Base-by-base conservation (phyloP, 2,113 vertebrate genomes). In the Coregonus clupeaformis region DNA sequence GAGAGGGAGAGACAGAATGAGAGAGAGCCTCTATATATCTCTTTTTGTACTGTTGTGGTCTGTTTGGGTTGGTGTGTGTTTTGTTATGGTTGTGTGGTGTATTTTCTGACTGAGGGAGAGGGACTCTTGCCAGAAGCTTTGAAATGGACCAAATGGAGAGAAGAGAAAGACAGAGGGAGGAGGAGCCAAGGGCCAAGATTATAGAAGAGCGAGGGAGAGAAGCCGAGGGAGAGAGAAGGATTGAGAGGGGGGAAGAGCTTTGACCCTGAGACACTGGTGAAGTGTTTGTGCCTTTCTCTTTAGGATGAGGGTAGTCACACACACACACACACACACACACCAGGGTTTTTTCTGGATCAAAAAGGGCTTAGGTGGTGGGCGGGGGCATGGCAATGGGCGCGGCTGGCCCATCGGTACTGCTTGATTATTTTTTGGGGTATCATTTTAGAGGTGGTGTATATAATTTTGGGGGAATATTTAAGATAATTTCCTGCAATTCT, bases 61-160 rank as follows among this genome's bases (percentile, higher is more conserved):
- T 47, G 22, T 73, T 68, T 55, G 27, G 27, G 69, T 3, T 12
- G 32, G 22, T 72, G 13, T 57, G 59, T 55, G 18, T 77, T 11
- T 0, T 67, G 18, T n/a, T 25, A 2, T 68, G 3, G 36, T 30
- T 27, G 3, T 25, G 22, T 14, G n/a, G 59, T 57, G 25, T 49
- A 49, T 49, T 49, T 16, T 49, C 47, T 49, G 47, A 49, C 47
- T 49, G 2, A 27, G 7, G 24, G 69, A 29, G 16, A 13, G 72
- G 12, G 66, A 72, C 1, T n/a, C 1, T 52, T 63, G 81, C 84
- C 80, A 81, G 77, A 73, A 78, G 70, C 47, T 77, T 75, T 71
- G 71, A 83, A 77, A 80, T 36, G 82, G 79, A 73, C 71, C 76
- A 69, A 73, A 81, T 36, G 36, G 7, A 36, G 36, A 77, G 75